A percentile compares a stretch with the other conserved stretches of the same genome.
Evolutionary conservation across 2,888 invertebrate genomes (phyloP).

Genomic region (Digitonthophagus gazella): DNA sequence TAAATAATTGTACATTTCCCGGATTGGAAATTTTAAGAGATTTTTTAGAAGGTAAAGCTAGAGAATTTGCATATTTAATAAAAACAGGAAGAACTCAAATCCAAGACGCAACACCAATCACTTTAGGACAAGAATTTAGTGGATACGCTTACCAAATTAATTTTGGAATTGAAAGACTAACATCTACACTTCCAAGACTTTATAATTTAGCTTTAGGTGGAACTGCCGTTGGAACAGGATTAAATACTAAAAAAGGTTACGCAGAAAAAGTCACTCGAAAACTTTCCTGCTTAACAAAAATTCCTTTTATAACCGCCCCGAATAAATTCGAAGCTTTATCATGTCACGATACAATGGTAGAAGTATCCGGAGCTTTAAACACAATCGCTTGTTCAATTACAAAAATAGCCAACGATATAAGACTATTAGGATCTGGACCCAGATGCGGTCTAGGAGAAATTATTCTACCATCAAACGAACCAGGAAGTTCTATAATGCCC

Average conservation of each 20-base stretch:
- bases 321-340: constrained; percentile 96
- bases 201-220: constrained; percentile 93
- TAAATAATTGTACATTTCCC: constrained; percentile 80
- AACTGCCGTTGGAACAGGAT: constrained; percentile 97
- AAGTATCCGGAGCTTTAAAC: constrained; percentile 92
- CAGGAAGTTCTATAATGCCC: constrained; percentile 99
- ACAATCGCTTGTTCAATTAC: constrained; percentile 86
- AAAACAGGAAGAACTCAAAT: constrained; percentile 92
- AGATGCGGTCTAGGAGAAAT: constrained; percentile 91
- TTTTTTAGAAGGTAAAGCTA: constrained; percentile 71
- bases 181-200: constrained; percentile 70
- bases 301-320: constrained; percentile 90
- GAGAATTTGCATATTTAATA: constrained; percentile 85
- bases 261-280: constrained; percentile 88
- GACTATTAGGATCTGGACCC: constrained; percentile 84
- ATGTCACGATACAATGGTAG: constrained; percentile 87
- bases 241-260: constrained; percentile 93
- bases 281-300: constrained; percentile 76
- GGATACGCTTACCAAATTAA: constrained; percentile 85
- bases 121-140: constrained; percentile 97
- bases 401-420: constrained; percentile 94
- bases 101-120: constrained; percentile 93
- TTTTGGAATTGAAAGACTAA: constrained; percentile 81
- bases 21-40: constrained; percentile 70
- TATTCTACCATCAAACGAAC: constrained; percentile 94